Evolutionary conservation across 1,140 invertebrate species (phyloP), one percentile per base, ranked within the genome.

Genomic region (Scaptomyza hsui): DNA sequence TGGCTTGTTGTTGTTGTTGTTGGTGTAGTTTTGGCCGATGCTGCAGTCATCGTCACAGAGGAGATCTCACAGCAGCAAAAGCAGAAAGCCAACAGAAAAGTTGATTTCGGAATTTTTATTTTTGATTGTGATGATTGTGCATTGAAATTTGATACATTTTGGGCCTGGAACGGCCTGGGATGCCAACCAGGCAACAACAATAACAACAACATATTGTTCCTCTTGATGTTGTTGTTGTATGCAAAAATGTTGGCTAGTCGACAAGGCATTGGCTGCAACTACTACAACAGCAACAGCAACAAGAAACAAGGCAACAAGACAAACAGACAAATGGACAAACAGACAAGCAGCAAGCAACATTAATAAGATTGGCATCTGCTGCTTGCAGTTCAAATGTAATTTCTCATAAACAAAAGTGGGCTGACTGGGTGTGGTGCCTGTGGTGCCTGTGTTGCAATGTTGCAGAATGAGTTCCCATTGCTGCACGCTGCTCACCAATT

Each of bases 61-160:
- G 15, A 44, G 39, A 61, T 42, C 44, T 61, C 44, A 35, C 15
- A 59, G 63, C 15, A 59, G 63, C 15, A 7, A 35, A 29, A 41
- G 52, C 15, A 29, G 24, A 57, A 24, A 57, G 51, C 49, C 60
- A 51, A 55, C 63, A 75, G 72, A 78, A 78, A 78, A 78, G 82
- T 86, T 86, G 78, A 88, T 88, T 86, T 88, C 75, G 81, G 78
- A 89, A 89, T 88, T 89, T 89, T 82, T 88, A 83, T 88, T 88
- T 86, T 88, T 88, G 82, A 88, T 88, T 88, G 82, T 88, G 82
- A 89, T 88, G 83, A 88, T 88, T 88, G 82, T 82, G 82, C 82
- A 88, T 88, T 88, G 82, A 88, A 88, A 88, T 88, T 88, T 88
- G 82, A 88, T 88, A 88, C 82, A 88, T 88, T 88, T 88, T 57